Base-by-base conservation (phyloP, 2,797 vertebrate genomes). In the Rhinophrynus dorsalis region DNA sequence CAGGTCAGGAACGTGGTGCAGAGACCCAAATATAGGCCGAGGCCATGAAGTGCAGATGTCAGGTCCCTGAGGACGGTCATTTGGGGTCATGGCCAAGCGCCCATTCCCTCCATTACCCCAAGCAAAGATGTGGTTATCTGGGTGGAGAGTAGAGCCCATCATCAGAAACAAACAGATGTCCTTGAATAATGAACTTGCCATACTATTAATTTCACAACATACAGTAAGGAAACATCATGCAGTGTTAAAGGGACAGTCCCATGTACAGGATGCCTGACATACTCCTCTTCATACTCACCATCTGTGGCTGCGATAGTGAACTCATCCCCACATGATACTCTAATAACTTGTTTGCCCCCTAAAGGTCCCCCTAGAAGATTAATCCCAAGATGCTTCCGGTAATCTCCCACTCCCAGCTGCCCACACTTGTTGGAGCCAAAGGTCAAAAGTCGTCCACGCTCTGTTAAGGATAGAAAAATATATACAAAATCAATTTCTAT, bases 71-170 rank as follows among this genome's bases (percentile, higher is more conserved):
- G 92, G 90, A 75, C 93, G 95, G 77, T 98, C 95, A 0, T 89
- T 89, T 0, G 95, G 90, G 0, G 96, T 96, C 97, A 98, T 98
- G 45, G 95, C 97, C 33, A 99, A 90, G 17, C 97, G 93, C 2
- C 97, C 97, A 0, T 99, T 99, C 40, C 96, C 97, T 1, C 95
- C 96, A 0, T 99, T 99, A 67, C 97, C 97, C 97, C 97, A 99
- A 2, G 96, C 97, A 83, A 99, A 99, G 63, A 99, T 98, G 74
- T 99, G 97, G 85, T 97, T 98, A 87, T 99, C 97, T 99, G 84
- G 58, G 61, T 40, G 58, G 58, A 38, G 6, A 5, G 68, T 24
- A 47, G 0, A 10, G 9, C 45, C n/a, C 35, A 20, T 32, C 11
- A n/a, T n/a, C n/a, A n/a, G n/a, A n/a, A n/a, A n/a, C n/a, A n/a